phyloP scores from a whole-genome alignment of 2,113 vertebrate species.

The Caranx melampygus region DNA sequence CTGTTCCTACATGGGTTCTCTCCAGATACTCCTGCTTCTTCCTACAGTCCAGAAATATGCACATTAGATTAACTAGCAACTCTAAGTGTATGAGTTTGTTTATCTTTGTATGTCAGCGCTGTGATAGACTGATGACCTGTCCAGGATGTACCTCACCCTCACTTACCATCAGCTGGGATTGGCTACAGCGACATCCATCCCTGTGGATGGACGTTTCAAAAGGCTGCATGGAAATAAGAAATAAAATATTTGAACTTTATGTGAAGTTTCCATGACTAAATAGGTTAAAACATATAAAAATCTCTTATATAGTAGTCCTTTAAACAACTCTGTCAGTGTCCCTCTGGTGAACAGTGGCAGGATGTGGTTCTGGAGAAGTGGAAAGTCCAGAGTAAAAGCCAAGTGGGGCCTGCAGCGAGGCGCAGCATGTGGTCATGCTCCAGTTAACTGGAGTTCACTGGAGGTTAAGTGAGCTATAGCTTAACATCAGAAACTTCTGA shows the following conservation, averaged over 20 bases:
- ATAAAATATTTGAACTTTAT: background rate
- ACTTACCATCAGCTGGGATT: too few species aligned
- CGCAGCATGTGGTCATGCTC: slow-evolving; percentile 56
- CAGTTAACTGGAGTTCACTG: slow-evolving; percentile 65
- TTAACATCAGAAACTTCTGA: slow-evolving; percentile 47
- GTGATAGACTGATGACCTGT: too few species aligned
- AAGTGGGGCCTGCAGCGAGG: slow-evolving; percentile 41
- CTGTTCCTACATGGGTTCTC: too few species aligned
- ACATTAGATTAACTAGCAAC: too few species aligned
- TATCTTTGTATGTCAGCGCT: too few species aligned
- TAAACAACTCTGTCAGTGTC: slow-evolving; percentile 4
- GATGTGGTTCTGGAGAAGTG: slow-evolving; percentile 52
- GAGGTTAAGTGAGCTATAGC: slow-evolving; percentile 63
- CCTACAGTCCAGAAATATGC: too few species aligned
- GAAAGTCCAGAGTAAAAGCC: slow-evolving; percentile 56
- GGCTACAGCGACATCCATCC: too few species aligned
- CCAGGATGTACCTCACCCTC: too few species aligned
- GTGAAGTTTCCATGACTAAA: background rate
- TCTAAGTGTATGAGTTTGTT: too few species aligned
- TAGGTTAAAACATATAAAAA: background rate
- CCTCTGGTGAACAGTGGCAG: slow-evolving; percentile 43
- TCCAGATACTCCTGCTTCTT: too few species aligned
- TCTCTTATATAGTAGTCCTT: background rate
- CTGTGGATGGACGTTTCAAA: background rate
- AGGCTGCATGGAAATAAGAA: background rate